Percentiles rank a stretch among this genome's conserved stretches.
Evolutionary conservation across 1,140 invertebrate genomes (phyloP).

Genomic region (Pinna nobilis): DNA sequence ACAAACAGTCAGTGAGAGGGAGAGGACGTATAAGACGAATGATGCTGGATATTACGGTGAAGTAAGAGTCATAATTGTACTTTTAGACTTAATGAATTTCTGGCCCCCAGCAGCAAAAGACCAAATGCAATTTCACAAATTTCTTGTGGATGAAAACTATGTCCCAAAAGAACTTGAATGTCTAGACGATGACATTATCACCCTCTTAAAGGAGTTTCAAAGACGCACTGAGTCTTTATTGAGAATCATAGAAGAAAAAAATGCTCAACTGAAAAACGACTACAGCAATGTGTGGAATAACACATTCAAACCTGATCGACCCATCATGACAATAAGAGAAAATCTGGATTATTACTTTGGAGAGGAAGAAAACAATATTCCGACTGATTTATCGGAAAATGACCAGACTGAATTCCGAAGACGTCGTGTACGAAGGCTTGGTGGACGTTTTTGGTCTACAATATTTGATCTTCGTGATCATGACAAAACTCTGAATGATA

Average conservation of each 20-base stretch:
- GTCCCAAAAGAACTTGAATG: constrained; percentile 7
- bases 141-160: constrained; percentile 33
- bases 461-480: constrained; percentile 30
- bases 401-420: constrained; percentile 44
- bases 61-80: constrained; percentile 32
- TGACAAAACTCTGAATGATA: neutral
- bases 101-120: neutral
- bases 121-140: constrained; percentile 30
- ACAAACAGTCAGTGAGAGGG: constrained; percentile 36
- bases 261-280: constrained; percentile 44
- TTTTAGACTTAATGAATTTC: constrained; percentile 36
- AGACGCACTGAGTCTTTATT: constrained; percentile 21
- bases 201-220: constrained; percentile 36
- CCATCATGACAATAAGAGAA: constrained; percentile 26
- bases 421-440: constrained; percentile 36
- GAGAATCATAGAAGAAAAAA: constrained; percentile 44
- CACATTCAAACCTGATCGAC: neutral
- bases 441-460: constrained; percentile 29
- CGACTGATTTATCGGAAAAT: constrained; percentile 21
- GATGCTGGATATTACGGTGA: constrained; percentile 46
- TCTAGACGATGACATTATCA: constrained; percentile 22
- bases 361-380: constrained; percentile 43
- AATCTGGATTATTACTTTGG: constrained; percentile 51
- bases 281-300: constrained; percentile 7
- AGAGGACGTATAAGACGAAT: constrained; percentile 33